Conservation (phyloP, 2,797 vertebrate species). For the Scyliorhinus canicula region DNA sequence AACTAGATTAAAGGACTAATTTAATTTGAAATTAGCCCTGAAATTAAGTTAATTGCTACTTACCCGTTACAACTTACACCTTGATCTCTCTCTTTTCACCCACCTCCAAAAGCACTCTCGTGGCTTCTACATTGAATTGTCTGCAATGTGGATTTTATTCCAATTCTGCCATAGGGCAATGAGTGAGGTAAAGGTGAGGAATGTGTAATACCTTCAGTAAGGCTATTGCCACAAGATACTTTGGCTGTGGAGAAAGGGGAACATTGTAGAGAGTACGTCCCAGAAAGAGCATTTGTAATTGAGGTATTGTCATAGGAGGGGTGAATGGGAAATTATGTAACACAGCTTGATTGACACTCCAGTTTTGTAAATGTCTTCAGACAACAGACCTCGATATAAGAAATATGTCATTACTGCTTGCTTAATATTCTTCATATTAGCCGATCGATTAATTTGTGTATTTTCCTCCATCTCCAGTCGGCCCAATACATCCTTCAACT, state of each 20-base stretch:
- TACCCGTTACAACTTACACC: too few species aligned
- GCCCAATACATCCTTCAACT: slow-evolving; percentile 82
- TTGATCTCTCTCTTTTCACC: too few species aligned
- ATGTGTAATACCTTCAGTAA: not conserved
- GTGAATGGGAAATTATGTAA: too few species aligned
- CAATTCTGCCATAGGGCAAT: not conserved
- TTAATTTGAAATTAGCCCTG: too few species aligned
- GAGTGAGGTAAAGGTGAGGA: not conserved
- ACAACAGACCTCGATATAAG: not conserved
- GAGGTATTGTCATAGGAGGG: too few species aligned
- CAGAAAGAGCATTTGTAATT: not conserved
- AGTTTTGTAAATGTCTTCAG: not conserved
- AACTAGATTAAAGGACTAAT: too few species aligned
- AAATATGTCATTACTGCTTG: not conserved
- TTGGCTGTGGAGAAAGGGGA: not conserved
- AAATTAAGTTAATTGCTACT: too few species aligned
- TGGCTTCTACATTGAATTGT: not conserved
- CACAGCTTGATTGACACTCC: too few species aligned
- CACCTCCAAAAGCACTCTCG: too few species aligned
- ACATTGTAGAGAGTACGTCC: not conserved
- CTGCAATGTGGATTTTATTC: not conserved
- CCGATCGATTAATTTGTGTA: not conserved
- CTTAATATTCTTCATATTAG: not conserved
- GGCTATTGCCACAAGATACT: not conserved
- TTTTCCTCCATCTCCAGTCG: slow-evolving; percentile 55